Evolutionary conservation across 1,140 invertebrate genomes (phyloP), one percentile per base, ranked within the genome.

Genomic region (Bombus terrestris): DNA sequence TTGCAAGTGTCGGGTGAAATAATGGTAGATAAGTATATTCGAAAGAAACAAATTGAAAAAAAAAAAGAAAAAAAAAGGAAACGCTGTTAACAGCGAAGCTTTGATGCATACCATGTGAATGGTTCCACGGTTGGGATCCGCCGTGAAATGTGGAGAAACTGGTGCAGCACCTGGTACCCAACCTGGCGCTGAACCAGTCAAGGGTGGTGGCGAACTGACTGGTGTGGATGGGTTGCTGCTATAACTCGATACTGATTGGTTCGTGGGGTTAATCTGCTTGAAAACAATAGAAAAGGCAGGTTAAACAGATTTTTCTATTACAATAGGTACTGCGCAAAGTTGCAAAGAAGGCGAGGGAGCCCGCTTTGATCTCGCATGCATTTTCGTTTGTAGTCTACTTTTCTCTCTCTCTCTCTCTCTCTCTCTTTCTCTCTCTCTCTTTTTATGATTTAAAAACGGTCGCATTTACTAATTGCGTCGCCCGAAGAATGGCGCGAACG

Each of bases 191-290:
- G 96, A 95, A 68, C 96, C 95, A 39, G 97, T 97, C 91, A 97
- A 96, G 79, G 97, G 98, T 82, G 97, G 98, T 71, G 98, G 98
- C 84, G 98, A 98, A 95, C 98, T 98, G 86, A 98, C 97, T 37
- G 98, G 98, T 59, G 98, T 98, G 89, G 97, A 97, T 89, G 98
- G 98, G 93, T 98, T 98, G 92, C 98, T 98, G 95, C 98, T 98
- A 96, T 98, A 99, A 96, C 98, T 99, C 94, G 93, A 97, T 97
- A 96, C 98, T 98, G 91, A 95, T 95, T 98, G 98, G 94, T 98
- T 98, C 90, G 97, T 96, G 78, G 97, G 97, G 95, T 98, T 98
- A 94, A 98, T 98, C 98, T 98, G 95, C 25, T 95, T 62, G 12
- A 89, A 87, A 90, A 69, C 69, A 87, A 57, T 77, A 57, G 15